Conservation (phyloP, 2,888 invertebrate species). For the Mimachlamys varia region DNA sequence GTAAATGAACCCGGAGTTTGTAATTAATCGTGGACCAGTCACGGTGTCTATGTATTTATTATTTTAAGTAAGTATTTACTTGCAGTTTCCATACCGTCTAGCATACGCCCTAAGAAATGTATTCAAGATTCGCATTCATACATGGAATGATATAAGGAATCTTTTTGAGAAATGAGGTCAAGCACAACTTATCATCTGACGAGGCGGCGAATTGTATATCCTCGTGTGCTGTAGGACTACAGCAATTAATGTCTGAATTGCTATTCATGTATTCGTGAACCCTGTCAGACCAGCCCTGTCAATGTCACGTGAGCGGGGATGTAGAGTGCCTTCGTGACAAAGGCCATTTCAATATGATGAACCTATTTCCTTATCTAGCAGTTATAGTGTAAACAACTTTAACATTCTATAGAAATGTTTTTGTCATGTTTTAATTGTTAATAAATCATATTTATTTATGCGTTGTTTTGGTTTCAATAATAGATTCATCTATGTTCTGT, state of each 20-base stretch:
- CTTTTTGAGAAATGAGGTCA: conserved; percentile 2
- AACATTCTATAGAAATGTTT: neutral
- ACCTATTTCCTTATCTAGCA: neutral
- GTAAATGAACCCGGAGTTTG: neutral
- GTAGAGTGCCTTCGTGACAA: neutral
- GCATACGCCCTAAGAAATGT: conserved; percentile 7
- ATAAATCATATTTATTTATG: neutral
- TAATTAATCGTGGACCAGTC: neutral
- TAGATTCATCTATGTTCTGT: neutral
- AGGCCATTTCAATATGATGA: neutral
- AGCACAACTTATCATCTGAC: neutral
- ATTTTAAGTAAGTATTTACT: neutral
- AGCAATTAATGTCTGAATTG: neutral
- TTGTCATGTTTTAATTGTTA: neutral
- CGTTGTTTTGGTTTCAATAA: neutral
- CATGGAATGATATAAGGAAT: neutral
- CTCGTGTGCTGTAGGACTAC: neutral
- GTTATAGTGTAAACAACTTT: neutral
- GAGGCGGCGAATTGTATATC: neutral
- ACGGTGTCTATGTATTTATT: neutral
- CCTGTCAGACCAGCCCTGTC: neutral
- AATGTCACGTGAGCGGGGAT: neutral
- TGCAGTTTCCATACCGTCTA: neutral
- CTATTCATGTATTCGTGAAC: conserved; percentile 8
- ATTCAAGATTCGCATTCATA: neutral